These are phyloP conservation scores for Phymanthus crucifer DNA, from an alignment of 92 coral and sea anemone species.

Conservation along the genomic window DNA sequence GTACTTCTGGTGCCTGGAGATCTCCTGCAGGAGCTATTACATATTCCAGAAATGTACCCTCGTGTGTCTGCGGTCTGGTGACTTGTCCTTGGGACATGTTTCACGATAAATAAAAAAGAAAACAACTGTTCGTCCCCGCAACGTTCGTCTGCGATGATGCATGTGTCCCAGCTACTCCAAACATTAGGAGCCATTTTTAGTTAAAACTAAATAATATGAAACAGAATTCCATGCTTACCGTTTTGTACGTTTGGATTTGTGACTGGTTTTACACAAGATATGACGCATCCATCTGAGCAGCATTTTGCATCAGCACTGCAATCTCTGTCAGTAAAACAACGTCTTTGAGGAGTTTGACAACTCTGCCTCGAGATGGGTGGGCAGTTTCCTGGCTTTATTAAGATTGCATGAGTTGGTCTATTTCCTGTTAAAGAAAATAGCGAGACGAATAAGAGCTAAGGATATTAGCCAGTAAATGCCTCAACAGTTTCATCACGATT, in stretches of 20 bases:
- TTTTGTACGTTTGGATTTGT: slow-evolving; percentile 17
- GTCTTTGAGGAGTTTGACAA: slow-evolving; percentile 18
- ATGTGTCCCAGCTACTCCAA: neutral
- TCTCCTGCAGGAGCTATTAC: too few species aligned
- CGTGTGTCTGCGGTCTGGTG: too few species aligned
- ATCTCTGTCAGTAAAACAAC: slow-evolving; percentile 43
- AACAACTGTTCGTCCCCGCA: too few species aligned
- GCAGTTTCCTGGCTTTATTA: slow-evolving; percentile 60
- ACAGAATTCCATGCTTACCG: slow-evolving; percentile 8
- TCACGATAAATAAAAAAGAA: too few species aligned
- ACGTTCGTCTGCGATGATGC: too few species aligned
- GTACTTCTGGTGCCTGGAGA: too few species aligned
- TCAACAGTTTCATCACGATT: too few species aligned
- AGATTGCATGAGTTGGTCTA: slow-evolving; percentile 22
- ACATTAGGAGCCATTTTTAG: neutral
- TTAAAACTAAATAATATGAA: too few species aligned
- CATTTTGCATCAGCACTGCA: slow-evolving; percentile 64
- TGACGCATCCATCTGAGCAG: slow-evolving; percentile 44
- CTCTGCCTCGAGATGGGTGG: slow-evolving; percentile 46
- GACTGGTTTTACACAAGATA: slow-evolving; percentile 27
- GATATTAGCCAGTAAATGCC: too few species aligned
- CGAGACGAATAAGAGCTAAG: neutral
- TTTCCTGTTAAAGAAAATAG: slow-evolving; percentile 1
- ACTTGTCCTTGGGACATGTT: too few species aligned
- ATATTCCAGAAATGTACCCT: too few species aligned